Base-by-base conservation (phyloP, 2,113 vertebrate genomes). In the Budorcas taxicolor region DNA sequence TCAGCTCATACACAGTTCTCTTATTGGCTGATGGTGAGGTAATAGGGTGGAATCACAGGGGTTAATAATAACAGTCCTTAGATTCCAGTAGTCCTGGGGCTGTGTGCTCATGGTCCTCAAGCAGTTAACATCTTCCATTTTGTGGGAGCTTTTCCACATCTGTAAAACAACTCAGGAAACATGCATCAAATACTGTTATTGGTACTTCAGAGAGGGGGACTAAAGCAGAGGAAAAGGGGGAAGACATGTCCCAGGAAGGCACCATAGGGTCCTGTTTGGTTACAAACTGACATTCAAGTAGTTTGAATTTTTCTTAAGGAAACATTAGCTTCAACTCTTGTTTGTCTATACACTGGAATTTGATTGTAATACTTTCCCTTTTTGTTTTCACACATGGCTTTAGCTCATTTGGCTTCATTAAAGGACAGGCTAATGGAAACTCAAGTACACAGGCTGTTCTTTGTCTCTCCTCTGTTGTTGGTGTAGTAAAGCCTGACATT, bases 301-400 rank as follows among this genome's bases (percentile, higher is more conserved):
- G 25, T 62, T 6, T 50, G 45, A 96, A 64, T 9, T 96, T 97
- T 97, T 21, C 19, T 94, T 87, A 67, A 60, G 83, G 83, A 76
- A 53, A 86, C 29, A 29, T 40, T 78, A 40, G 5, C 0, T 12
- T 45, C 57, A 97, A 89, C 2, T 64, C 71, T 55, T 71, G 0
- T 21, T 83, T 89, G 43, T 81, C 64, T 64, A 15, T 96, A 90
- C 12, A n/a, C 45, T 94, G 58, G 16, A 85, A 6, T 97, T 93
- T 97, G 93, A 94, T 90, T 36, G 45, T 40, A 45, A 40, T 64
- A 47, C 92, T 88, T 90, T 55, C 9, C 27, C 43, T 81, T 15
- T 84, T 13, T 36, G 71, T 36, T 91, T 83, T 36, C 33, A 53
- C 53, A 23, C 25, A 3, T 58, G 19, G 10, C n/a, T 81, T 36